These are phyloP conservation scores for Amphiprion clarkii DNA, from an alignment of 2,797 vertebrate species.

Conservation along the genomic window DNA sequence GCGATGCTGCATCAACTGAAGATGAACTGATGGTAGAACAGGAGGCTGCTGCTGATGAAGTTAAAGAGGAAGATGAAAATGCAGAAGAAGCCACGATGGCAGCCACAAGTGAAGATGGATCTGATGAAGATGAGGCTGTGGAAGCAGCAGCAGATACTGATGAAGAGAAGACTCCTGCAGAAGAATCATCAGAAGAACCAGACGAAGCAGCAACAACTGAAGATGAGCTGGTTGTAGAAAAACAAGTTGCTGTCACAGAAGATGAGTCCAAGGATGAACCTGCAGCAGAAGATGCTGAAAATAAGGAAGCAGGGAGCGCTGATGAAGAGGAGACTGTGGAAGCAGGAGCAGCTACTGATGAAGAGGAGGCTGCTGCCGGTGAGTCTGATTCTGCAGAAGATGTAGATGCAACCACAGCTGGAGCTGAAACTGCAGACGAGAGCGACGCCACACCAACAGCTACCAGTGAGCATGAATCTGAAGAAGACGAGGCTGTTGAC, in stretches of 20 bases:
- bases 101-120: not conserved
- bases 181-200: no score
- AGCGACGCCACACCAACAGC: not conserved
- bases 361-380: not conserved
- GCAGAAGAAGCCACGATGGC: conserved; percentile 9
- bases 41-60: conserved; percentile 4
- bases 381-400: conserved; percentile 28
- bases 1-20: conserved; percentile 11
- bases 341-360: no score
- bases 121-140: no score
- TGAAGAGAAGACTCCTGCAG: no score
- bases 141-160: no score
- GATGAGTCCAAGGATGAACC: not conserved
- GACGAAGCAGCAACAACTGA: no score
- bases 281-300: no score
- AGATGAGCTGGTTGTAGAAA: not conserved
- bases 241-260: not conserved
- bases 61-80: conserved; percentile 20
- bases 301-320: not conserved
- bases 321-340: conserved; percentile 20
- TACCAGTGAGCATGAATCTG: conserved; percentile 24
- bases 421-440: conserved; percentile 27
- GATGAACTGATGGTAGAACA: conserved; percentile 18
- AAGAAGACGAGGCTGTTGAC: conserved; percentile 37
- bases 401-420: conserved; percentile 1